These are phyloP conservation scores for Boloria euphrosyne DNA, from an alignment of 2,888 invertebrate genomes.

Conservation along the genomic window DNA sequence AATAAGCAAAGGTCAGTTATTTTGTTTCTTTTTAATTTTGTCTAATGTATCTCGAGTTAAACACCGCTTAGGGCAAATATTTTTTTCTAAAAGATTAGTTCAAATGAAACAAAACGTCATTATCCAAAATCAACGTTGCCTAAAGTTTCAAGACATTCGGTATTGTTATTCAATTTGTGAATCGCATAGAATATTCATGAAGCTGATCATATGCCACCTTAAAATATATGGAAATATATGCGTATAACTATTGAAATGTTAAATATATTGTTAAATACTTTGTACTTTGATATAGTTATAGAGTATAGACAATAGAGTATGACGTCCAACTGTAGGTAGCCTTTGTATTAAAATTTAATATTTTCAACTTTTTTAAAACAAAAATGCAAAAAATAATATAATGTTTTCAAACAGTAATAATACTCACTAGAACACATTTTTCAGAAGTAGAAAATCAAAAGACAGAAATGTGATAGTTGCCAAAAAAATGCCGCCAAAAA, in stretches of 20 bases:
- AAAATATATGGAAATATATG: conserved; percentile 3
- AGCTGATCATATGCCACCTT: conserved; percentile 14
- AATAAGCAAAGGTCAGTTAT: too few species aligned
- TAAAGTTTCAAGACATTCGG: background rate
- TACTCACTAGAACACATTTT: conserved; percentile 8
- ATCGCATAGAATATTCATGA: conserved; percentile 15
- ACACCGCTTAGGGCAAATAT: too few species aligned
- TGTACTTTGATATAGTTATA: background rate
- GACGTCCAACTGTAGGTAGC: too few species aligned
- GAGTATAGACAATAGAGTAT: too few species aligned
- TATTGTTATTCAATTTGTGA: conserved; percentile 22
- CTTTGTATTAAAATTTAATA: too few species aligned
- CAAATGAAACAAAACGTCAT: background rate
- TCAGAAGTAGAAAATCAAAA: conserved; percentile 21
- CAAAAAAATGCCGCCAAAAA: conserved; percentile 34
- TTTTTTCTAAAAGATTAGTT: too few species aligned
- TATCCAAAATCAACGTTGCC: background rate
- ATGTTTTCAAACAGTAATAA: background rate
- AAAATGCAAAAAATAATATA: background rate
- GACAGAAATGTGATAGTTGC: conserved; percentile 23
- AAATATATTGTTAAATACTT: background rate
- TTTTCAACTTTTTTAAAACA: background rate
- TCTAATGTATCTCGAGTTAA: too few species aligned
- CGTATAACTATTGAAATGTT: background rate
- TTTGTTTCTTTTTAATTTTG: too few species aligned